phyloP scores from a whole-genome alignment of 1,140 invertebrate species.

The Polypedilum pembai region DNA sequence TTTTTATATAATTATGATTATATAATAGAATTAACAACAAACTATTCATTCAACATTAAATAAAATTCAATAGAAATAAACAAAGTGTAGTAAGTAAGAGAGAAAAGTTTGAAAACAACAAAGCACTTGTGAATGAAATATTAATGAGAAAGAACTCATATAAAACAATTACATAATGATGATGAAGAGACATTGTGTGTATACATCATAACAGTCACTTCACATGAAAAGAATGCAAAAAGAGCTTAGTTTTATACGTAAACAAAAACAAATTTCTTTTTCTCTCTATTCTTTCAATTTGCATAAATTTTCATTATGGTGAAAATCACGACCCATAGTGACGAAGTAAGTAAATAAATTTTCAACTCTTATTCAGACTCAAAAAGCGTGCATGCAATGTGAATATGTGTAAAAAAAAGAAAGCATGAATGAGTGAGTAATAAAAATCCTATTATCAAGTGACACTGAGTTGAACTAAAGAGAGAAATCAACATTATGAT shows the following conservation, averaged over 20 bases:
- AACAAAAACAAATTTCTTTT: background rate
- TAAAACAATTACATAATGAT: conserved; percentile 14
- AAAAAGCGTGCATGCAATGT: background rate
- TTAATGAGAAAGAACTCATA: background rate
- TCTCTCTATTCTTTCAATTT: background rate
- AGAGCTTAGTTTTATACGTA: too few relatives aligned
- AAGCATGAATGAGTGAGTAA: background rate
- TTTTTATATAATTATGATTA: too few relatives aligned
- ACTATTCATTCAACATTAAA: too few relatives aligned
- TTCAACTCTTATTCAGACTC: background rate
- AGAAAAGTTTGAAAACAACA: too few relatives aligned
- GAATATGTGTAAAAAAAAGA: background rate
- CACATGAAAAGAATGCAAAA: too few relatives aligned
- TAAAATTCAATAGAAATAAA: too few relatives aligned
- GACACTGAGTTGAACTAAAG: background rate
- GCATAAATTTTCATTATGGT: conserved; percentile 18
- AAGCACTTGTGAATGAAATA: too few relatives aligned
- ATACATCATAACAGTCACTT: too few relatives aligned
- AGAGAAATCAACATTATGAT: background rate
- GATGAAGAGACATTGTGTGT: background rate
- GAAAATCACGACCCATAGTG: background rate
- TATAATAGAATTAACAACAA: too few relatives aligned
- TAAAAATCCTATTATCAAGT: conserved; percentile 14
- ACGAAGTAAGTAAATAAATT: background rate
- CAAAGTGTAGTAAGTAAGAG: too few relatives aligned